phyloP scores from a whole-genome alignment of 2,888 invertebrate genomes.

The Strigamia transsilvanica region DNA sequence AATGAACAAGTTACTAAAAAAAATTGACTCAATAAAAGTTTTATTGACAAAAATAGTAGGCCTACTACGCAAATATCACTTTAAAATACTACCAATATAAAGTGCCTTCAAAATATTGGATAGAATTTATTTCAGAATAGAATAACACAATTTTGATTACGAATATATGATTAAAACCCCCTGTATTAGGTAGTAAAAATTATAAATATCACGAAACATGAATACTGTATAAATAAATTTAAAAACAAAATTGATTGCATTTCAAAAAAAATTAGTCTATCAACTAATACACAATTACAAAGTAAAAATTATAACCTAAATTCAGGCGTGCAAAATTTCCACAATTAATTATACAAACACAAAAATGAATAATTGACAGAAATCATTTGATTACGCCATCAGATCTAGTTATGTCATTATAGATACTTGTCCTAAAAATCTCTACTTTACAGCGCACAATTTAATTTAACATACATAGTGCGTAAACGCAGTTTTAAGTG shows the following conservation, averaged over 20 bases:
- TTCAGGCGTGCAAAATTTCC: too few species aligned
- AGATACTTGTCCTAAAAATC: background rate
- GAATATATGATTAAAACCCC: too few species aligned
- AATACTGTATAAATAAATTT: background rate
- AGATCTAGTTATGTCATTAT: background rate
- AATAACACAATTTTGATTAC: background rate
- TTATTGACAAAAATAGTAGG: background rate
- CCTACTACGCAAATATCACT: background rate
- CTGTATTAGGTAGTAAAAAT: background rate
- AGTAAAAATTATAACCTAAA: background rate
- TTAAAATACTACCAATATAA: background rate
- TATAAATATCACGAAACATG: background rate
- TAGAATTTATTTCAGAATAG: too few species aligned
- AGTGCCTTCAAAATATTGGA: background rate
- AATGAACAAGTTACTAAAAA: background rate
- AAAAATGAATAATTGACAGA: background rate
- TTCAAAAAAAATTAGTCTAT: background rate
- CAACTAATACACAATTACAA: background rate
- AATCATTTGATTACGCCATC: background rate
- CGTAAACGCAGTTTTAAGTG: background rate
- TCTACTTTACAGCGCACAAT: background rate
- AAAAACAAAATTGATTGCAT: background rate
- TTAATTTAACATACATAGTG: background rate
- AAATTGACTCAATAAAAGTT: slow-evolving; percentile 1
- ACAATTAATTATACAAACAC: too few species aligned